phyloP scores from a whole-genome alignment of 2,113 vertebrate species.

The Nestor notabilis region DNA sequence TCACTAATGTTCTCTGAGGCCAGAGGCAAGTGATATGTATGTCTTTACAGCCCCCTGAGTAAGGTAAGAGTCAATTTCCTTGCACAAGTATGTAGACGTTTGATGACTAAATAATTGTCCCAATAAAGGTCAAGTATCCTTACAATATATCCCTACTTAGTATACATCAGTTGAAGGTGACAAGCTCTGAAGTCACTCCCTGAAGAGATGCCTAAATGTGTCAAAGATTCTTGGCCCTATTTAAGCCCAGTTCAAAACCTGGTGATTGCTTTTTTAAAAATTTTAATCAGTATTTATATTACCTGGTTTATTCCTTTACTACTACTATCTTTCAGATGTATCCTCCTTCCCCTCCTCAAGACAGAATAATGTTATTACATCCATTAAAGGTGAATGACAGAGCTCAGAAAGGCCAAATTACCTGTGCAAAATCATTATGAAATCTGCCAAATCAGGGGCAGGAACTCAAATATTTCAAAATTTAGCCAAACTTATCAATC shows the following conservation, averaged over 20 bases:
- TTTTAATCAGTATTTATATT: not conserved
- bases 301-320: not conserved
- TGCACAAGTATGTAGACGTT: not conserved
- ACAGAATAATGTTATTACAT: not conserved
- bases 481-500: not conserved
- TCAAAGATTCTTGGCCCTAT: not conserved
- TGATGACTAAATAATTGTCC: slow-evolving; percentile 29
- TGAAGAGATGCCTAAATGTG: not conserved
- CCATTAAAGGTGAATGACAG: not conserved
- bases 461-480: not conserved
- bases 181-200: not conserved
- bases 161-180: not conserved
- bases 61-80: slow-evolving; percentile 1
- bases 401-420: not conserved
- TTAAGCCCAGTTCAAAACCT: not conserved
- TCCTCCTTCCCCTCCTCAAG: not conserved
- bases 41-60: not conserved
- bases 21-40: not conserved
- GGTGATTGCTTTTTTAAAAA: not conserved
- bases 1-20: slow-evolving; percentile 21
- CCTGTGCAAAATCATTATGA: not conserved
- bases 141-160: not conserved
- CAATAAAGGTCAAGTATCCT: slow-evolving; percentile 35
- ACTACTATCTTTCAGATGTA: not conserved
- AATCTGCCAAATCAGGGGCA: not conserved